Base-by-base conservation (phyloP, 2,888 invertebrate species). In the Papilio protenor region DNA sequence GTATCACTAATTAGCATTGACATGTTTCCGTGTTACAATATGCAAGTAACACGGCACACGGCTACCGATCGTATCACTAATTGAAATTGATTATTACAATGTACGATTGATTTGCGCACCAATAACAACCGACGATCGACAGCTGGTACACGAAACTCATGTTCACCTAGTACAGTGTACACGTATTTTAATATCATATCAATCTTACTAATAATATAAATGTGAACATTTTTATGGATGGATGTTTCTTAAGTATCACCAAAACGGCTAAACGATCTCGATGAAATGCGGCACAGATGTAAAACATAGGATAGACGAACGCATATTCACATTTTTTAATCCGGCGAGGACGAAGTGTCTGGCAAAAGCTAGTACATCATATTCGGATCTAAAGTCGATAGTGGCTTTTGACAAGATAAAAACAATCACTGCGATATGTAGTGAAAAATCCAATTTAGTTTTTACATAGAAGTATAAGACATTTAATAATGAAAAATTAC, bases 11-110 rank as follows among this genome's bases (percentile, higher is more conserved):
- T 40, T 66, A 66, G 40, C 11, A 66, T 33, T 40, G 33, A 40
- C 33, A 66, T n/a, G 57, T 71, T 75, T 21, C 52, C 40, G n/a
- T 11, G 40, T 75, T 45, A 55, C 52, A 14, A 14, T 40, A 45
- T 70, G 59, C 75, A 45, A 27, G 55, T 76, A 61, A 45, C 49
- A 70, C 27, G 49, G 55, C 12, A n/a, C 16, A 16, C 8, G 66
- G 47, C 18, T 47, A 23, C 57, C 57, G 21, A 66, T n/a, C 57
- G 33, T 27, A 57, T n/a, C 69, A 33, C 69, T 77, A 70, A 77
- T 74, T 73, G 77, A 69, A 69, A 73, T 69, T 66, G 77, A 77
- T 66, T 73, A 73, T 52, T 55, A 10, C 40, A 45, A 64, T 73
- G 64, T 73, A 23, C 73, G 66, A 70, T 75, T 70, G 73, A 64